Base-by-base conservation (phyloP, 2,113 vertebrate species). In the Psilopsiagon aurifrons region DNA sequence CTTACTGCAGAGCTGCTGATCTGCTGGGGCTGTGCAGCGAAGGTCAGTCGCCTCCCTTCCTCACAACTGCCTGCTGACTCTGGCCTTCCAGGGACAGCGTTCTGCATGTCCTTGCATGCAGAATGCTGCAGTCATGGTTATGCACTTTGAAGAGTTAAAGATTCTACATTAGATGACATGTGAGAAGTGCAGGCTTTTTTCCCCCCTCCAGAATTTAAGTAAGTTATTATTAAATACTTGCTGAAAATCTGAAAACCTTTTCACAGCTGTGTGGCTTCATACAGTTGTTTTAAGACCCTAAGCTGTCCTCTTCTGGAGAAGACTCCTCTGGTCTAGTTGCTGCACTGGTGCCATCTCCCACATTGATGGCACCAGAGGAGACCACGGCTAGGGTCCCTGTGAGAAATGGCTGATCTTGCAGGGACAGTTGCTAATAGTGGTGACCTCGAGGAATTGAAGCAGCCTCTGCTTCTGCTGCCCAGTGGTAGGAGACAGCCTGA, bases 1-100 rank as follows among this genome's bases (percentile, higher is more conserved):
- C 47, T 39, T 64, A 23, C 54, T 77, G 51, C 60, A 51, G 68
- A 93, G 60, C 55, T 90, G 28, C 63, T 83, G 54, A 18, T 77
- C n/a, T 69, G 0, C 27, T 29, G 2, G 2, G 33, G 37, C 64
- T 83, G 28, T 10, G 46, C 57, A 66, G 44, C 1, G 0, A 44
- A 64, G 44, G 59, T 73, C 0, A 0, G 47, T 44, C 0, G 0
- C 18, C 16, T 79, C 11, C 16, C 18, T 79, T 84, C 57, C 78
- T 75, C 8, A 19, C 10, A 54, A 17, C 71, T 57, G 19, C 31
- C 0, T 35, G 52, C 74, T 68, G 82, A 87, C 52, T 11, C 71
- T 66, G 47, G 31, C 59, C 67, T 88, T 83, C 33, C 76, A 59
- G 31, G 31, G 18, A 12, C 54, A 55, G 54, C 3, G 18, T 55